Evolutionary conservation across 2,888 invertebrate species (phyloP), one percentile per base, ranked within the genome.

Genomic region (Koerneria pararmatus): DNA sequence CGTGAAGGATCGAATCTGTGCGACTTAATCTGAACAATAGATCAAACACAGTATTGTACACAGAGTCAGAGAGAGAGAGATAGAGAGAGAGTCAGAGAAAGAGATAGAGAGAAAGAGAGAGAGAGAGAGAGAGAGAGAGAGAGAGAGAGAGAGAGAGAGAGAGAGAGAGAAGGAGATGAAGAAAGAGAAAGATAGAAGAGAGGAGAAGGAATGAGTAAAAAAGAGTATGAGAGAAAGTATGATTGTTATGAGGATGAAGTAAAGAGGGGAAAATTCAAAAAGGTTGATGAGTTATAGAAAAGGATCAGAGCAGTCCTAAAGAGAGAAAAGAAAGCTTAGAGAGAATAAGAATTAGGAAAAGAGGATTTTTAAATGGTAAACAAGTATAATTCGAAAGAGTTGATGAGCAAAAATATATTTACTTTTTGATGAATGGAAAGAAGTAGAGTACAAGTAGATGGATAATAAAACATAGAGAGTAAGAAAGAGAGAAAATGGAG

Each of bases 31-130:
- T n/a, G n/a, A n/a, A n/a, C n/a, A n/a, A n/a, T n/a, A n/a, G n/a
- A n/a, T n/a, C n/a, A 24, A 60, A 57, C 31, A 29, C 41, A 60
- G 60, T 62, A 37, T n/a, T 34, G 62, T 35, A 51, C 27, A 24
- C 48, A 41, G 24, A 27, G 11, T 31, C 29, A 53, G 29, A 37
- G 31, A 31, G 32, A 53, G 32, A 37, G 32, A 35, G 54, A 56
- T 19, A 22, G 56, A 53, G 46, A 34, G 41, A n/a, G 37, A 11
- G 19, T 41, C 29, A 31, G 46, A 53, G 37, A 8, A 19, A n/a
- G n/a, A 41, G 34, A 22, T 15, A 46, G 32, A 46, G 48, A 64
- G 27, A 19, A 29, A n/a, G 35, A n/a, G 59, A 59, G 35, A 19
- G 37, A 59, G 37, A 41, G 59, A 37, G 24, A 41, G 59, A 19